Evolutionary conservation across 2,113 vertebrate species (phyloP).

Genomic region (Triplophysa siluroides): DNA sequence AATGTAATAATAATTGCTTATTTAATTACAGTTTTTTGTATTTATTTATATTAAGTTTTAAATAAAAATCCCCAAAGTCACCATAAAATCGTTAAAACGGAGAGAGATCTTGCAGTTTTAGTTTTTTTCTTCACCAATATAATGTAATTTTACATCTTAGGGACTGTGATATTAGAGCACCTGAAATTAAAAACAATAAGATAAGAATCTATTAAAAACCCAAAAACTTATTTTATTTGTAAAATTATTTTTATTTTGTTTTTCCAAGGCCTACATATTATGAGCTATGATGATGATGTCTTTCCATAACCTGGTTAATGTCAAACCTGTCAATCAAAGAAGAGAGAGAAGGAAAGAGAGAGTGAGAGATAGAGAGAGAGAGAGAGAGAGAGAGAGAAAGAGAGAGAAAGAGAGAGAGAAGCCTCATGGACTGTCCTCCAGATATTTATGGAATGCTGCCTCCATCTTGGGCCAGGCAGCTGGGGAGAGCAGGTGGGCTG

Average conservation of each 20-base stretch:
- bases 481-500: slow-evolving; percentile 74
- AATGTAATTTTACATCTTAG: too few relatives aligned
- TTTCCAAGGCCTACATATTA: slow-evolving; percentile 5
- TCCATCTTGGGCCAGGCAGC: slow-evolving; percentile 66
- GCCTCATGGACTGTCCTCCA: slow-evolving; percentile 59
- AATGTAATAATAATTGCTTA: too few relatives aligned
- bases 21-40: too few relatives aligned
- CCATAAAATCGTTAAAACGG: too few relatives aligned
- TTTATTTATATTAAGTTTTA: too few relatives aligned
- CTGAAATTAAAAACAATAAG: too few relatives aligned
- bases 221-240: not conserved
- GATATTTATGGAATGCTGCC: slow-evolving; percentile 69
- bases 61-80: too few relatives aligned
- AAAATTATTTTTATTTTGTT: not conserved
- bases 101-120: too few relatives aligned
- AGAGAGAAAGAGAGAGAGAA: slow-evolving; percentile 50
- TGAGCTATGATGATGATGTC: slow-evolving; percentile 21
- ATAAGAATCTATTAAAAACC: not conserved
- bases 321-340: slow-evolving; percentile 36
- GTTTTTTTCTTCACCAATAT: too few relatives aligned
- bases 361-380: slow-evolving; percentile 21
- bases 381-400: slow-evolving; percentile 26
- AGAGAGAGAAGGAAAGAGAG: slow-evolving; percentile 33
- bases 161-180: too few relatives aligned
- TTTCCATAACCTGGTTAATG: slow-evolving; percentile 34